Base-by-base conservation (phyloP, 2,113 vertebrate species). In the Odocoileus hemionus region DNA sequence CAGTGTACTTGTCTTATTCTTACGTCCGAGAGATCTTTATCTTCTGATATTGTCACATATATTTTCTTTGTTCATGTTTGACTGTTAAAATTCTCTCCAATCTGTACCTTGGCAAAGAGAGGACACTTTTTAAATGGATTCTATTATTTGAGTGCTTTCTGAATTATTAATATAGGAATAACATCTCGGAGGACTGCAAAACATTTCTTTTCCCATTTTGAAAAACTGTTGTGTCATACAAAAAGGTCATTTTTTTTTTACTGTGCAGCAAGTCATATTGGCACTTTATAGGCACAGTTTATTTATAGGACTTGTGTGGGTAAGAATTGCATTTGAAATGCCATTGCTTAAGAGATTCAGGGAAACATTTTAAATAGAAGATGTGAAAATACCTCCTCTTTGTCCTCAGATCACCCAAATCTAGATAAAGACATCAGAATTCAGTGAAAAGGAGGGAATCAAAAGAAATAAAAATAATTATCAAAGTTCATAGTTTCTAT, bases 301-400 rank as follows among this genome's bases (percentile, higher is more conserved):
- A 94, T 90, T 97, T 95, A 87, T 60, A 94, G 13, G 30, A 54
- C 8, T 93, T 79, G 9, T 76, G 58, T 86, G 82, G 45, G 25
- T 79, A 94, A 95, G 45, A 90, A 26, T 91, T 94, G 94, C 15
- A 87, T 8, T 92, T 67, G 58, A 80, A 94, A 92, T 97, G 14
- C 12, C 60, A 89, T 52, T 55, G 67, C 67, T 86, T 83, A 28
- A 60, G 58, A 9, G 52, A 90, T 54, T 95, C n/a, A 36, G 14
- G 47, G n/a, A 86, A 92, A n/a, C 15, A 64, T 58, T 80, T 64
- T 50, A 94, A 61, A 93, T 57, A 30, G 25, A 86, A 79, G 6
- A 70, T 70, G 28, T 89, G 70, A 83, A 87, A 86, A 86, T 12
- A 1, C 1, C 15, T 93, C 33, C 6, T 12, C 2, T 21, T 85